Base-by-base conservation (phyloP, 2,888 invertebrate genomes). In the Apamea monoglypha region DNA sequence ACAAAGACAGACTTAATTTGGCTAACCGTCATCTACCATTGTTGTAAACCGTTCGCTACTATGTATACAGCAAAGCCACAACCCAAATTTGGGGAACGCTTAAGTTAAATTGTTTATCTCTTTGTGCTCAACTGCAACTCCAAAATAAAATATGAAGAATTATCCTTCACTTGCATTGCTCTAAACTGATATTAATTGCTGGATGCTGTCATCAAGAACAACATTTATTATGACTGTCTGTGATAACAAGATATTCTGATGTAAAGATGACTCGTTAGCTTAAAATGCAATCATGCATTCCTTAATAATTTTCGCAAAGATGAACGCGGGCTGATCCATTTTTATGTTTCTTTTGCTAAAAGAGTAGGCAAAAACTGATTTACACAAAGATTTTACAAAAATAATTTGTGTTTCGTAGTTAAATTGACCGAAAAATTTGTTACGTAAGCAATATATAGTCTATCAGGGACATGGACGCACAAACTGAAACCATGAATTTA, bases 161-260 rank as follows among this genome's bases (percentile, higher is more conserved):
- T 61, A 82, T 75, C 32, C 29, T 56, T 61, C 67, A 56, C 18
- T 74, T 29, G 53, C 61, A 82, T 82, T 68, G 50, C 36, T 29
- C 25, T 75, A 18, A 80, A 75, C 68, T 80, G 53, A 68, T 82
- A 63, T 75, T 80, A 82, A 80, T 75, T 82, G 67, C 16, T 61
- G 61, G n/a, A 82, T 74, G 82, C 16, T 74, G 53, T 82, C 67
- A 80, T 61, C 53, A 7, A n/a, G 56, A 59, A 59, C 5, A 14
- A 36, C 14, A 14, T 53, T n/a, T 68, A 68, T 36, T 53, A 36
- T 8, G 36, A 44, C 36, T 53, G 44, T 61, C 44, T 74, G 59
- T 3, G 12, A 14, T 18, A 25, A 4, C 44, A 36, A 32, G 40
- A 80, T 67, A 67, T 25, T 36, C 44, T 81, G 18, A 25, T 56